Evolutionary conservation across 2,797 vertebrate genomes (phyloP), one percentile per base, ranked within the genome.

Genomic region (Leuciscus waleckii): DNA sequence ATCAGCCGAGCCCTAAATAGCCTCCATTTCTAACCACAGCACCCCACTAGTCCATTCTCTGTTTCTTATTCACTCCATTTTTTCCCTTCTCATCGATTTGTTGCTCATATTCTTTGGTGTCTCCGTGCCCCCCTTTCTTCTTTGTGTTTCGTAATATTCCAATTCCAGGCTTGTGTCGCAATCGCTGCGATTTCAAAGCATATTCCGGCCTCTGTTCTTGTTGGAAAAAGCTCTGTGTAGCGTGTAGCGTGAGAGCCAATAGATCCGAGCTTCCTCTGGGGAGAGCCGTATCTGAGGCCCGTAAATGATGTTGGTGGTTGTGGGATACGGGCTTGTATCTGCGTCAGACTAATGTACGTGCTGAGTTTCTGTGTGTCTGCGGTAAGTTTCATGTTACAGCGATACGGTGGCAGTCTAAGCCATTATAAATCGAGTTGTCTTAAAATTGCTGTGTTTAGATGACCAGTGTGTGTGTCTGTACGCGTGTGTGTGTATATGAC

Each of bases 241-340:
- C 58, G 2, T 46, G 67, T 56, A 68, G 67, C 19, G 29, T 75
- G 46, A 77, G n/a, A 82, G 84, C 29, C 63, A 13, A 46, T 81
- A 51, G 58, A 67, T 46, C 51, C 32, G 46, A 70, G 75, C 54
- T 46, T 41, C 78, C 82, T 83, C 84, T 71, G 39, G 84, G 76
- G 79, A 81, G 70, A 85, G 75, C 81, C 68, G 63, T 39, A 75
- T 87, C 84, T 82, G 71, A 83, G 81, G 84, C 56, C 32, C 54
- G 32, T 85, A 73, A 83, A 81, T 81, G 82, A 85, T 83, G 80
- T 69, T 80, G 43, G 70, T 86, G 70, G 85, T 86, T 88, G 79
- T 65, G 85, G 85, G 87, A 76, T 81, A 89, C 69, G 9, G 78
- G 82, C 78, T 77, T 63, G 69, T 88, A 67, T 86, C 85, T 86